Evolutionary conservation across 1,140 invertebrate species (phyloP), one percentile per base, ranked within the genome.

Genomic region (Magallana ariakensis): DNA sequence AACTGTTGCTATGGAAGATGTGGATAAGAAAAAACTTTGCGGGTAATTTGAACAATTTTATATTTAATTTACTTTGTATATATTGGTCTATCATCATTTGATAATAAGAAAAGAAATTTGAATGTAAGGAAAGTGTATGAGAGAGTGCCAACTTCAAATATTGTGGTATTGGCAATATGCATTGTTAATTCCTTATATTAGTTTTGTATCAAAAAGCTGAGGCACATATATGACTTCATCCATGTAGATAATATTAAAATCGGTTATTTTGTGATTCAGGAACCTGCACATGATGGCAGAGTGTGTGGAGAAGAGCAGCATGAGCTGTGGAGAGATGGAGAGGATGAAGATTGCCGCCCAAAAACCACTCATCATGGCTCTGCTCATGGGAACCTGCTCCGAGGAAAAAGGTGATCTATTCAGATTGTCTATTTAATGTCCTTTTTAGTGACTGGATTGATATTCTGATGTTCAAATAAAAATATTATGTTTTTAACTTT

Each of bases 271-370:
- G 33, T 46, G 11, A 33, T 33, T 75, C 22, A 75, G 66, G 11
- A 19, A 75, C 15, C 66, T 75, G 9, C 66, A 75, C 22, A 33
- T 33, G 66, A 75, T 75, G 66, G 66, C 66, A 33, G 66, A 75
- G 66, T 75, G 66, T 75, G 66, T 75, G 7, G 10, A 75, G 66
- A 33, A 26, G 22, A 75, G 22, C 66, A 75, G 66, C 66, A 75
- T 75, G 66, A 75, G 9, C 8, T 75, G 66, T 75, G 66, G 22
- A 5, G 66, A 75, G 8, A 22, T 26, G 22, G 66, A 75, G 22
- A 82, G 3, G 16, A 54, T 55, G 80, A 82, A 82, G 19, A 82
- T 55, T 9, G n/a, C 46, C 54, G 55, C 55, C 46, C 80, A 82
- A 0, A 22, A 16, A 54, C 80, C 46, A 8, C 55, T 82, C 15